These are phyloP conservation scores for Miichthys miiuy DNA, from an alignment of 2,797 vertebrate genomes.

Conservation along the genomic window DNA sequence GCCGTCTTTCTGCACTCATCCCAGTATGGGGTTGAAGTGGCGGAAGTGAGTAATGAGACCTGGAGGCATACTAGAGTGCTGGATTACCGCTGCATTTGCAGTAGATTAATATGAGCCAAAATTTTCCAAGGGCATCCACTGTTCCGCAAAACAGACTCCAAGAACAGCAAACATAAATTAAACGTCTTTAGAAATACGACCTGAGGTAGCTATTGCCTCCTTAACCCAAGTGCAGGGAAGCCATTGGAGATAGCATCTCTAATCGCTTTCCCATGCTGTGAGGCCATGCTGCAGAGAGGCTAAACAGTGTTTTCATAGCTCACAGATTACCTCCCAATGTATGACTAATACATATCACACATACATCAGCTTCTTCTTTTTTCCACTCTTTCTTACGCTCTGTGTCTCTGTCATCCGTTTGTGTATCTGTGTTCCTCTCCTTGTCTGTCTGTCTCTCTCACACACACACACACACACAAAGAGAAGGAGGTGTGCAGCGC, in stretches of 20 bases:
- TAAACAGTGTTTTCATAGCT: slow-evolving; percentile 67
- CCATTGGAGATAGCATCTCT: slow-evolving; percentile 74
- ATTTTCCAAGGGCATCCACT: slow-evolving; percentile 62
- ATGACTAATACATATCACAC: slow-evolving; percentile 72
- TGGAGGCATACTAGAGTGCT: slow-evolving; percentile 50
- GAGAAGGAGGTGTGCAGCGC: slow-evolving; percentile 56
- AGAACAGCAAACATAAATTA: slow-evolving; percentile 71
- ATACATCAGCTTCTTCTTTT: slow-evolving; percentile 37
- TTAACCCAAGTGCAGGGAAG: slow-evolving; percentile 52
- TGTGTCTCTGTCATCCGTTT: slow-evolving; percentile 50
- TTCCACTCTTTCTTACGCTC: slow-evolving; percentile 7
- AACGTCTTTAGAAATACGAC: slow-evolving; percentile 69
- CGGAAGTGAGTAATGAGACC: slow-evolving; percentile 68
- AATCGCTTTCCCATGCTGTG: slow-evolving; percentile 76
- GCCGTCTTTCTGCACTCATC: slow-evolving; percentile 42
- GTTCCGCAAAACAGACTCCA: slow-evolving; percentile 56
- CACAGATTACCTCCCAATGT: slow-evolving; percentile 64
- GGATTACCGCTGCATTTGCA: slow-evolving; percentile 63
- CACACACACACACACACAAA: slow-evolving; percentile 33
- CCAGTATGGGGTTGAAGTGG: slow-evolving; percentile 47
- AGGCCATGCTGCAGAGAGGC: slow-evolving; percentile 57
- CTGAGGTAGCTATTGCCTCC: slow-evolving; percentile 56
- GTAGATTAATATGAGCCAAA: slow-evolving; percentile 63
- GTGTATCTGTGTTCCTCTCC: slow-evolving; percentile 40
- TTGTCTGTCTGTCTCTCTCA: slow-evolving; percentile 44